Conservation (phyloP, 2,797 vertebrate genomes). For the Urosaurus nigricauda region DNA sequence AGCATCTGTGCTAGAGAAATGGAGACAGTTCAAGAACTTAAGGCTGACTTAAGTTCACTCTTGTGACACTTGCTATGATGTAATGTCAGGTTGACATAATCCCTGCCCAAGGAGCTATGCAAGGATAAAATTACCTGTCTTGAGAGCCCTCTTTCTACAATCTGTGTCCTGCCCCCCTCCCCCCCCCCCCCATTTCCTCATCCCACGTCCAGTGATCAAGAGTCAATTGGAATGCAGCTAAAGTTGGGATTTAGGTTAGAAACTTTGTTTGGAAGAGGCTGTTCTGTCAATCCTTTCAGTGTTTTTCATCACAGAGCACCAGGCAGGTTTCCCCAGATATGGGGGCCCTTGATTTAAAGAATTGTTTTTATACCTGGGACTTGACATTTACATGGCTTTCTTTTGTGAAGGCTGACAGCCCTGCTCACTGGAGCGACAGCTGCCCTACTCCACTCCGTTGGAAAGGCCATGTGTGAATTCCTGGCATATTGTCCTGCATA, state of each 20-base stretch:
- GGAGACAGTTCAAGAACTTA: neutral
- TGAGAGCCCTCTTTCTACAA: neutral
- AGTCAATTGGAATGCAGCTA: neutral
- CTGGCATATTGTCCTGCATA: slow-evolving; percentile 56
- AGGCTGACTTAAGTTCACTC: neutral
- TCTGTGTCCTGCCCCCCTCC: neutral
- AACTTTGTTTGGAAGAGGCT: slow-evolving; percentile 57
- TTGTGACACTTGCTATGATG: neutral
- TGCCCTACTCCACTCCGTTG: slow-evolving; percentile 58
- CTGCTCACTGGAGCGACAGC: slow-evolving; percentile 69
- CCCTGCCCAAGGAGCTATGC: too few relatives aligned
- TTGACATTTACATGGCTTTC: slow-evolving; percentile 76
- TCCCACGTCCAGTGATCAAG: slow-evolving; percentile 3
- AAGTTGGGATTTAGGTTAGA: slow-evolving; percentile 62
- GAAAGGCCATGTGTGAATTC: slow-evolving; percentile 64
- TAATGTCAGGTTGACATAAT: neutral
- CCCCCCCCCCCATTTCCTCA: too few relatives aligned
- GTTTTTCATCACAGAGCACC: slow-evolving; percentile 45
- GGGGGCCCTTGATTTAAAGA: slow-evolving; percentile 62
- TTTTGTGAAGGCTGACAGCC: slow-evolving; percentile 75
- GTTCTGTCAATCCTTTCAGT: slow-evolving; percentile 48
- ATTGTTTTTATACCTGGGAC: slow-evolving; percentile 73
- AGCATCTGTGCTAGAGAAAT: neutral
- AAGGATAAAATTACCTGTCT: too few relatives aligned
- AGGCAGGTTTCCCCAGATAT: slow-evolving; percentile 59